These are phyloP conservation scores for Euplagia quadripunctaria DNA, from an alignment of 2,888 invertebrate species.

Conservation along the genomic window DNA sequence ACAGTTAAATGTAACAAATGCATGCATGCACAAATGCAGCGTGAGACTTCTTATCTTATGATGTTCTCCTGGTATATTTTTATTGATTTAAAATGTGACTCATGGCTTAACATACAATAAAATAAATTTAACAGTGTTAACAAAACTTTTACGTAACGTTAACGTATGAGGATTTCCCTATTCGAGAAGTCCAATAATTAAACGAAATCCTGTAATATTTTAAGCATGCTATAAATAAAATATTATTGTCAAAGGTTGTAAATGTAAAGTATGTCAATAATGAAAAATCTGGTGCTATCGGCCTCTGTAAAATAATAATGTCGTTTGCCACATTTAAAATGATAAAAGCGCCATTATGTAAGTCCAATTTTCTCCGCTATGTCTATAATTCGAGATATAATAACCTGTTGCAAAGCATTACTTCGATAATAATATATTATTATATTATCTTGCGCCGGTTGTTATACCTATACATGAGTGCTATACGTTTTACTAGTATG, in stretches of 20 bases:
- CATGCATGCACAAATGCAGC: too few relatives aligned
- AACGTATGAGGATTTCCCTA: neutral
- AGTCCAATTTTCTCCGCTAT: conserved; percentile 26
- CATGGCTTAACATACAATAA: too few relatives aligned
- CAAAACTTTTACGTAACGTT: neutral
- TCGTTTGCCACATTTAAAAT: neutral
- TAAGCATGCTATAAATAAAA: neutral
- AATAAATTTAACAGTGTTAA: too few relatives aligned
- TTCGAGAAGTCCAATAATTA: neutral
- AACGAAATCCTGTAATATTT: neutral
- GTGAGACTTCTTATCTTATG: neutral
- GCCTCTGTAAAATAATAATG: conserved; percentile 25
- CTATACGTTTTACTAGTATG: neutral
- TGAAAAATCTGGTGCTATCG: conserved; percentile 23
- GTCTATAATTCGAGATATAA: conserved; percentile 13
- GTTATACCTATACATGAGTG: neutral
- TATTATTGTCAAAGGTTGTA: neutral
- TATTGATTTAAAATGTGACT: neutral
- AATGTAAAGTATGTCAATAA: conserved; percentile 17
- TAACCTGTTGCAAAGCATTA: conserved; percentile 13
- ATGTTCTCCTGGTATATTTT: neutral
- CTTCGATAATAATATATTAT: conserved; percentile 21
- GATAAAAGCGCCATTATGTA: conserved; percentile 12
- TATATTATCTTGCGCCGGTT: conserved; percentile 4
- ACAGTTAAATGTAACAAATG: neutral